These are phyloP conservation scores for Setophaga petechia DNA, from an alignment of 2,113 vertebrate species.

Conservation along the genomic window DNA sequence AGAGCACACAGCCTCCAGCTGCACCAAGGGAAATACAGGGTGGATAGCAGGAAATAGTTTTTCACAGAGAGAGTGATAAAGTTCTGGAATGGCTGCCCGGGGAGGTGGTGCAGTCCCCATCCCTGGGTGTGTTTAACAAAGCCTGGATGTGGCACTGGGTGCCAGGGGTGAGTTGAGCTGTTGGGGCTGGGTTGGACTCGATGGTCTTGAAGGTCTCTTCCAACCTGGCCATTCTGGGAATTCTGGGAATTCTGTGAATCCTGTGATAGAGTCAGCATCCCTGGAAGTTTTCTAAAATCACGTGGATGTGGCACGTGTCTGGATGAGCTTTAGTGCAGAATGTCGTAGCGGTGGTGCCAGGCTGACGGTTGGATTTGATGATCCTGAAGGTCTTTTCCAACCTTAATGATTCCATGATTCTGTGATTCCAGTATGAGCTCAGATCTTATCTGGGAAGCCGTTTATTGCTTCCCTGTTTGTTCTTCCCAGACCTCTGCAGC, in stretches of 20 bases:
- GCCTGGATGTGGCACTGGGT: not conserved
- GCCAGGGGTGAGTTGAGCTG: not conserved
- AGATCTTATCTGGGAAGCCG: not conserved
- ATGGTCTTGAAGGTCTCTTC: not conserved
- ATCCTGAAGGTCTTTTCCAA: not conserved
- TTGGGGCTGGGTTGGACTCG: not conserved
- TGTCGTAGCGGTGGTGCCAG: not conserved
- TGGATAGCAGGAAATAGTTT: too few relatives aligned
- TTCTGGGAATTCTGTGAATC: not conserved
- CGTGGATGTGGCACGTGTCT: not conserved
- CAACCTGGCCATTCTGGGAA: not conserved
- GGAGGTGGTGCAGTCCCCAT: too few relatives aligned
- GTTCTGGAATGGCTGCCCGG: too few relatives aligned
- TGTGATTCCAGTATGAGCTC: not conserved
- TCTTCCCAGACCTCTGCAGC: not conserved
- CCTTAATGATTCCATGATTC: not conserved
- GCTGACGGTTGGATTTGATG: not conserved
- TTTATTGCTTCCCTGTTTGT: slow-evolving; percentile 15
- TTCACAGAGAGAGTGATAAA: too few relatives aligned
- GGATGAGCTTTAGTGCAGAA: rapidly evolving
- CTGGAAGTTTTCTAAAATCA: not conserved
- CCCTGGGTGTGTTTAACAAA: not conserved
- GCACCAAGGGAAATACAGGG: too few relatives aligned
- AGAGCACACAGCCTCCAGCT: too few relatives aligned
- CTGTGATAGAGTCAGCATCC: not conserved